Conservation (phyloP, 2,888 invertebrate species). For the Polia nebulosa region DNA sequence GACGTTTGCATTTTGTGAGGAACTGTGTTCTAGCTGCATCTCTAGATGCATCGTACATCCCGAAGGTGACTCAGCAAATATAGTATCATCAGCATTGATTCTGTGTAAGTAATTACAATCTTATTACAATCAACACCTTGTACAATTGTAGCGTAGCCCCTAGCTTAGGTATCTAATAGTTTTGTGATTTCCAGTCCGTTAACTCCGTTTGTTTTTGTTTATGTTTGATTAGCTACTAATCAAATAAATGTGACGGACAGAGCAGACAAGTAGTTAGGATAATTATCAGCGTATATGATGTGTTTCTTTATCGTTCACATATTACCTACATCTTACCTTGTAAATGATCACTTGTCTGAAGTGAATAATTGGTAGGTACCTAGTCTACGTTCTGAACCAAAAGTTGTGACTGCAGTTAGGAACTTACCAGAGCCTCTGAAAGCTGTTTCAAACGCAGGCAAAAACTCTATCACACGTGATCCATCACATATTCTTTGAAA, state of each 20-base stretch:
- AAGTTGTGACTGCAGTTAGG: neutral
- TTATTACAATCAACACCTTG: too few relatives aligned
- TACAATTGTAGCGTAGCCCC: too few relatives aligned
- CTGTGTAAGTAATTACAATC: neutral
- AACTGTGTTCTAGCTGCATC: neutral
- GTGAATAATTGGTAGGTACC: neutral
- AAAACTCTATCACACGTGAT: conserved; percentile 20
- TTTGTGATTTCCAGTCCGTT: too few relatives aligned
- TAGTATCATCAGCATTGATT: neutral
- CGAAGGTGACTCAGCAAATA: conserved; percentile 1
- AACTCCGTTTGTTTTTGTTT: too few relatives aligned
- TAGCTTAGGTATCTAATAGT: too few relatives aligned
- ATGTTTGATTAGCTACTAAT: too few relatives aligned
- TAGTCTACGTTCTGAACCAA: neutral
- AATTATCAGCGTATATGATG: too few relatives aligned
- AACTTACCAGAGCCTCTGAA: conserved; percentile 18
- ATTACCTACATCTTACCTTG: neutral
- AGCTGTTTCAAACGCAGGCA: conserved; percentile 31
- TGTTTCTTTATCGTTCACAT: neutral
- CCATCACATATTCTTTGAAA: conserved; percentile 68
- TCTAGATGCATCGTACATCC: neutral
- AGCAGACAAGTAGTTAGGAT: too few relatives aligned
- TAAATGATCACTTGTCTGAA: neutral
- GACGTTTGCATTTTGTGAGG: conserved; percentile 6
- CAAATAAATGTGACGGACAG: too few relatives aligned